Evolutionary conservation across 2,113 vertebrate genomes (phyloP).

Genomic region (Pitta sordida): DNA sequence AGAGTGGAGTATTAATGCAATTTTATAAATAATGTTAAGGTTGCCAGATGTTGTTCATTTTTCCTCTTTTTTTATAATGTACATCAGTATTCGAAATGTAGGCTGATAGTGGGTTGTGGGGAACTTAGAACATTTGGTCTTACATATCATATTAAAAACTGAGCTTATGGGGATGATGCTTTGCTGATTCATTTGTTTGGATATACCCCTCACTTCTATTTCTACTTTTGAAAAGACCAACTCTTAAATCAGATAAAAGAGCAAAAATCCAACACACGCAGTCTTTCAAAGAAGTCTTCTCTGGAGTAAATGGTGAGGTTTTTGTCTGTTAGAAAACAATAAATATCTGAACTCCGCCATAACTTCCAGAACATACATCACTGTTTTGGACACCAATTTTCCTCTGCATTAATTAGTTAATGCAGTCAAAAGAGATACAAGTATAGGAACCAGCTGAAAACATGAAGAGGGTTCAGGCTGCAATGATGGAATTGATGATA

Average conservation of each 20-base stretch:
- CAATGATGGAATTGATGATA: neutral
- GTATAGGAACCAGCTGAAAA: neutral
- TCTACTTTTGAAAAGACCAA: neutral
- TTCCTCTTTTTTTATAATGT: neutral
- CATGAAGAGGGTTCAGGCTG: neutral
- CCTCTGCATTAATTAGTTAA: neutral
- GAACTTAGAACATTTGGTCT: neutral
- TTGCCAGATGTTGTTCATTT: slow-evolving; percentile 30
- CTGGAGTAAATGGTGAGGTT: neutral
- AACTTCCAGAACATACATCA: neutral
- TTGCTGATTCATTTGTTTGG: neutral
- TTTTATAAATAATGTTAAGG: slow-evolving; percentile 25
- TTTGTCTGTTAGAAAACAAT: neutral
- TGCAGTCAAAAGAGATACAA: neutral
- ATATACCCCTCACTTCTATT: neutral
- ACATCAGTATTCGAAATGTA: neutral
- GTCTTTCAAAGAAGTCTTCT: neutral
- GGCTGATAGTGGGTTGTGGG: neutral
- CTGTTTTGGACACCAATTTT: neutral
- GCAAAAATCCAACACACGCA: neutral
- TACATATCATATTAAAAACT: neutral
- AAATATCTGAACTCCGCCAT: neutral
- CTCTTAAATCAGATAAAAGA: neutral
- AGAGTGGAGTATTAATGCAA: slow-evolving; percentile 15
- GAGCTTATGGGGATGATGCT: neutral